Evolutionary conservation across 2,113 vertebrate genomes (phyloP).

Genomic region (Meriones unguiculatus): DNA sequence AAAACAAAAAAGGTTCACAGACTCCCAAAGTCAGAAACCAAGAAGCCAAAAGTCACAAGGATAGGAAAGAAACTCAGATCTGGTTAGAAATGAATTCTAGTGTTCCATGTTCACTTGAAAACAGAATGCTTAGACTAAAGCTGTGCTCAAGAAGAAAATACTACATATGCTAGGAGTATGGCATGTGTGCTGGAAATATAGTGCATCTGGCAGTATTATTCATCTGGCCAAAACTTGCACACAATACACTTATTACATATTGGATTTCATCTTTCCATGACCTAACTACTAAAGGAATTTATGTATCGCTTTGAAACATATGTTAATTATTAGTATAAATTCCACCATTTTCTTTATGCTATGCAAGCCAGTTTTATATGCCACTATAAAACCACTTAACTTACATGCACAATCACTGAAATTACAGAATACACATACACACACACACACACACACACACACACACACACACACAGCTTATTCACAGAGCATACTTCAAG

Average conservation of each 20-base stretch:
- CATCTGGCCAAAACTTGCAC: neutral
- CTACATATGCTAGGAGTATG: neutral
- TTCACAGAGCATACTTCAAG: neutral
- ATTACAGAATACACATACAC: neutral
- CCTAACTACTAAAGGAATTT: neutral
- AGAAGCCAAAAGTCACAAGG: neutral
- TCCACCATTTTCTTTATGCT: neutral
- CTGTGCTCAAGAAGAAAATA: neutral
- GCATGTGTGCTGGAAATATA: neutral
- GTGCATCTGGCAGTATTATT: neutral
- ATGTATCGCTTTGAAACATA: neutral
- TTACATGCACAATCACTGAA: neutral
- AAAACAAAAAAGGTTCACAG: neutral
- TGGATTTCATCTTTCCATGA: neutral
- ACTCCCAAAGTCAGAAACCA: neutral
- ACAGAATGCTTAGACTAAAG: neutral
- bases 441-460: too few species aligned
- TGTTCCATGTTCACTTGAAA: neutral
- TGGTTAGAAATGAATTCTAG: neutral
- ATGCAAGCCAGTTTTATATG: neutral
- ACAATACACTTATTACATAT: neutral
- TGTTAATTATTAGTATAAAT: neutral
- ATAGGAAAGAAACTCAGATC: neutral
- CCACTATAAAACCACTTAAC: conserved; percentile 46
- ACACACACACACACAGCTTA: neutral